Conservation (phyloP, 2,888 invertebrate species). For the Hedychridium roseum region DNA sequence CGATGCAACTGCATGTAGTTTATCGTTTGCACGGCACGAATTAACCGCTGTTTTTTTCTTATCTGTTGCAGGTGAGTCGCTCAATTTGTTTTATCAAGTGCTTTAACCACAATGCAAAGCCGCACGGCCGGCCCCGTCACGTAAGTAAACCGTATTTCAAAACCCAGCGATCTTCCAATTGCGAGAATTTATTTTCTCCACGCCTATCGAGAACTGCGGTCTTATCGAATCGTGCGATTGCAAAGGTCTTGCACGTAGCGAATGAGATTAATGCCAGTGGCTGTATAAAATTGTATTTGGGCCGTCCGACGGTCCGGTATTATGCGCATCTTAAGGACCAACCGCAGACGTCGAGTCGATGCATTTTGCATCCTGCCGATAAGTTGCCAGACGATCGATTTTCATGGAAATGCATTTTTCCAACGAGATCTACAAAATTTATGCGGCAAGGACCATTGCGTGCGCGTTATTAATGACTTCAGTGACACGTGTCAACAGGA, state of each 20-base stretch:
- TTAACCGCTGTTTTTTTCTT: neutral
- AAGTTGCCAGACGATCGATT: no score
- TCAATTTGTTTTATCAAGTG: slow-evolving; percentile 15
- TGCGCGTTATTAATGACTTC: no score
- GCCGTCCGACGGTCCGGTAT: slow-evolving; percentile 6
- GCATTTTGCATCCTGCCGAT: no score
- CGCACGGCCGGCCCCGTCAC: slow-evolving; percentile 8
- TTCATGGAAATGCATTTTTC: no score
- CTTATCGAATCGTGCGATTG: slow-evolving; percentile 1
- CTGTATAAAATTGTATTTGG: slow-evolving; percentile 19
- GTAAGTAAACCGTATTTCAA: no score
- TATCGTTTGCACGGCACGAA: neutral
- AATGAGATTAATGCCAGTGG: no score
- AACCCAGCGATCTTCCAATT: no score
- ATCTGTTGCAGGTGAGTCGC: slow-evolving; percentile 32
- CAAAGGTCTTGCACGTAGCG: neutral
- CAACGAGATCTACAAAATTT: no score
- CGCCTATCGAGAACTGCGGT: neutral
- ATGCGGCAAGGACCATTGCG: no score
- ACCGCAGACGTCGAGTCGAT: no score
- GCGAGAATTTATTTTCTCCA: neutral
- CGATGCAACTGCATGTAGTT: no score
- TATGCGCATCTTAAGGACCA: neutral
- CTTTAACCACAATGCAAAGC: slow-evolving; percentile 2
- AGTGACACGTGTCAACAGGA: no score